phyloP scores from a whole-genome alignment of 2,888 invertebrate species.

The Halocaridina rubra region DNA sequence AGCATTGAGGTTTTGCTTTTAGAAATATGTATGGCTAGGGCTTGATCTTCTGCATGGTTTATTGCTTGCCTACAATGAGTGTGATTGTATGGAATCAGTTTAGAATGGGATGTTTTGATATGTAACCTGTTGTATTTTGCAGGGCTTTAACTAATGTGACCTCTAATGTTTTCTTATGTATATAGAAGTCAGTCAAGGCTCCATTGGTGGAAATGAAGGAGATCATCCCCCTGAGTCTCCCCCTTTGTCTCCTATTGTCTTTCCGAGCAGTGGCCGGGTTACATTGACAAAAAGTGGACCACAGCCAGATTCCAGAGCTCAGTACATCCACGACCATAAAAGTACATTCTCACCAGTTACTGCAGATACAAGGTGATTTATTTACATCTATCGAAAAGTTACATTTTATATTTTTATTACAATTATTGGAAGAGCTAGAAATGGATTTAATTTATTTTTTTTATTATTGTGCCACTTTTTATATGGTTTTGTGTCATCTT shows the following conservation, averaged over 20 bases:
- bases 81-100: too few species aligned
- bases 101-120: too few species aligned
- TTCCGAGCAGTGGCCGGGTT: slow-evolving; percentile 71
- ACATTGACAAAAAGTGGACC: slow-evolving; percentile 20
- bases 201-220: slow-evolving; percentile 78
- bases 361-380: slow-evolving; percentile 34
- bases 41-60: too few species aligned
- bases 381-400: not conserved
- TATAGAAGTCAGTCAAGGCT: slow-evolving; percentile 81
- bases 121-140: too few species aligned
- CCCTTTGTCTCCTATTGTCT: slow-evolving; percentile 74
- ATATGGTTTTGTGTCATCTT: too few species aligned
- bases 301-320: slow-evolving; percentile 3
- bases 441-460: not conserved
- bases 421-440: too few species aligned
- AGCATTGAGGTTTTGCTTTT: too few species aligned
- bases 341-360: slow-evolving; percentile 33
- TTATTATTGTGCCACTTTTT: not conserved
- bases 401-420: too few species aligned
- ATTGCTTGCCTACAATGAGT: too few species aligned
- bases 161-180: too few species aligned
- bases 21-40: too few species aligned
- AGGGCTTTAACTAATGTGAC: too few species aligned
- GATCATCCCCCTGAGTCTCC: slow-evolving; percentile 71
- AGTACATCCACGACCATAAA: slow-evolving; percentile 31